phyloP scores from a whole-genome alignment of 2,797 vertebrate species.

The Etheostoma perlongum region DNA sequence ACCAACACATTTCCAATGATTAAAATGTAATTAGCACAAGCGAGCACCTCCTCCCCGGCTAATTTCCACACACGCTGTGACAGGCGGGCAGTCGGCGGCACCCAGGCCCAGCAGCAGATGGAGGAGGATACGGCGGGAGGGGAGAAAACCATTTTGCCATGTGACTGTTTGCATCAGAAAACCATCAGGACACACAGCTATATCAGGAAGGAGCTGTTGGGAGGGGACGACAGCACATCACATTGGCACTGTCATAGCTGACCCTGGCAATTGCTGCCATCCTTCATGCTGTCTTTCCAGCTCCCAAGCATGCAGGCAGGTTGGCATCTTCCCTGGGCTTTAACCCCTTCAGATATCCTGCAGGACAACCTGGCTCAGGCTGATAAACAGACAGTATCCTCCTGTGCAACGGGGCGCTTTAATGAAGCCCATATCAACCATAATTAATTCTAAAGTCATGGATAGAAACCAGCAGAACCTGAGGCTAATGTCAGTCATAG shows the following conservation, averaged over 20 bases:
- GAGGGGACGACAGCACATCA: constrained; percentile 89
- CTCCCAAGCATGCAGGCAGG: constrained; percentile 67
- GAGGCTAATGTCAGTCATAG: constrained; percentile 62
- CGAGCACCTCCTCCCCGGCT: constrained; percentile 99
- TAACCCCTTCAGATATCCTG: constrained; percentile 83
- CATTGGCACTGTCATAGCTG: constrained; percentile 93
- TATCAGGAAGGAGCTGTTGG: constrained; percentile 77
- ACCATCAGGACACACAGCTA: constrained; percentile 95
- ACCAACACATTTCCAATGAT: constrained; percentile 99
- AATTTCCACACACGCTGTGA: constrained; percentile 99
- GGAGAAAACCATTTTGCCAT: constrained; percentile 93
- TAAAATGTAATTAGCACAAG: constrained; percentile 99
- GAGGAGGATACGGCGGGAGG: constrained; percentile 86
- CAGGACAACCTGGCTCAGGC: constrained; percentile 64
- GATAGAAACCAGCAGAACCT: constrained; percentile 69
- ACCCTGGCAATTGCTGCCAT: constrained; percentile 94
- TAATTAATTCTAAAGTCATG: constrained; percentile 78
- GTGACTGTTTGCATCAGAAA: constrained; percentile 98
- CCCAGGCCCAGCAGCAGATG: constrained; percentile 98
- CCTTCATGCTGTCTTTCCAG: constrained; percentile 91
- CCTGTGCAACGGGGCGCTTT: constrained; percentile 57
- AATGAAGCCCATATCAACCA: constrained; percentile 71
- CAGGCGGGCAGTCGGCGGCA: constrained; percentile 97
- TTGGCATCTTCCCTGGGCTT: constrained; percentile 77
- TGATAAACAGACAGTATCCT: constrained; percentile 73